These are phyloP conservation scores for Drosophila borealis DNA, from an alignment of 2,888 invertebrate genomes.

Conservation along the genomic window DNA sequence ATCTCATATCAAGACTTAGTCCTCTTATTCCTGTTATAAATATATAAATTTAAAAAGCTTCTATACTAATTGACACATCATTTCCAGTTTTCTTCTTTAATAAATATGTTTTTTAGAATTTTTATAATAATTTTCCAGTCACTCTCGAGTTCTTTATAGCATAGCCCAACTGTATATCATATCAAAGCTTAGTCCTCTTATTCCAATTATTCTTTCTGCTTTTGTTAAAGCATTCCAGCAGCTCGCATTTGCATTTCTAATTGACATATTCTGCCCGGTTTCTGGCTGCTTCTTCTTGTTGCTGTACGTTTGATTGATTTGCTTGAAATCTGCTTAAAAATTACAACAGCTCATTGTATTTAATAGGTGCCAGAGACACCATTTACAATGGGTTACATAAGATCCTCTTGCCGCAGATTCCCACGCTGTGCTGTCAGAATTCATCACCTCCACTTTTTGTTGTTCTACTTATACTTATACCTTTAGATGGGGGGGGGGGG, in stretches of 20 bases:
- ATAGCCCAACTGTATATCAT: neutral
- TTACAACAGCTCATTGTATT: conserved; percentile 73
- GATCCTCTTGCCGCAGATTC: conserved; percentile 45
- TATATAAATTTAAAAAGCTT: too few relatives aligned
- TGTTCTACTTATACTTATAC: conserved; percentile 5
- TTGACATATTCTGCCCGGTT: conserved; percentile 34
- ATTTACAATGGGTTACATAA: conserved; percentile 63
- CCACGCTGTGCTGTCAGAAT: conserved; percentile 72
- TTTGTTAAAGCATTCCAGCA: neutral
- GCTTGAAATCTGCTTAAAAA: conserved; percentile 64
- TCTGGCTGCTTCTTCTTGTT: neutral
- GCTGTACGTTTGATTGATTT: conserved; percentile 45
- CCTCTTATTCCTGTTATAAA: neutral
- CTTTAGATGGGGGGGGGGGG: conserved; percentile 21
- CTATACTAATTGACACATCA: too few relatives aligned
- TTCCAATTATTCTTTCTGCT: conserved; percentile 10
- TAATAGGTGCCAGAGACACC: conserved; percentile 57
- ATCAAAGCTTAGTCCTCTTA: neutral
- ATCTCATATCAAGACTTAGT: neutral
- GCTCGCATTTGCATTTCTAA: conserved; percentile 53
- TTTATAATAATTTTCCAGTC: neutral
- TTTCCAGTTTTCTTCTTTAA: too few relatives aligned
- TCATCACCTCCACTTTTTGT: conserved; percentile 37
- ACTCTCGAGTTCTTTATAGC: neutral
- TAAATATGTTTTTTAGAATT: too few relatives aligned